Evolutionary conservation across 1,140 invertebrate genomes (phyloP), one percentile per base, ranked within the genome.

Genomic region (Antheraea mylitta): DNA sequence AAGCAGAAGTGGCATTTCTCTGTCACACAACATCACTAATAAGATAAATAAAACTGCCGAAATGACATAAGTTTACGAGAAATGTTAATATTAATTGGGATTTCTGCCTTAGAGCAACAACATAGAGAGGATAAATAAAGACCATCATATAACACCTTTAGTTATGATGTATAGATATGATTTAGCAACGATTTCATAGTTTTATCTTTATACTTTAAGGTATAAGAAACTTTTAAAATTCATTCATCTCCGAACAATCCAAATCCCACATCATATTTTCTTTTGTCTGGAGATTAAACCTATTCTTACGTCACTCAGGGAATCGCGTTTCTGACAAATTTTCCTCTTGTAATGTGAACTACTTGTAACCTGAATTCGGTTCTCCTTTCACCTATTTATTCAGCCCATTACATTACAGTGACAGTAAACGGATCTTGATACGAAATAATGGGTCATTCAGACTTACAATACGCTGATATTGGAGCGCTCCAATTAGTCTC

Each of bases 271-370:
- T 73, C 71, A 82, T 74, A 76, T 83, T 84, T 81, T 83, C 78
- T 74, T 68, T 74, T 68, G 75, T 75, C 74, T 71, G 81, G 82
- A 87, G 81, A 89, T 87, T 85, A 87, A 84, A 87, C 74, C 77
- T 81, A 84, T 86, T 89, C 82, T 87, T 83, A 79, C 78, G 86
- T 85, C 83, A 86, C 75, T 85, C 78, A 81, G 67, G 70, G 83
- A 80, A 79, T 89, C 85, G 78, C 72, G 76, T 88, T 88, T 83
- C 87, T 80, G 81, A 82, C 82, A 79, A 72, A 78, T 83, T 86
- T 81, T 81, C 76, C 79, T 75, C 75, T 73, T 73, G 82, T 81
- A 79, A 86, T 74, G 64, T 64, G 80, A 85, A 70, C 71, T 68
- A 69, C 67, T 53, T 53, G 85, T 79, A 87, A 89, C 81, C 74